Percentiles rank a stretch among this genome's conserved stretches.
phyloP scores from a whole-genome alignment of 2,888 invertebrate genomes.

The Drosophila quinaria region DNA sequence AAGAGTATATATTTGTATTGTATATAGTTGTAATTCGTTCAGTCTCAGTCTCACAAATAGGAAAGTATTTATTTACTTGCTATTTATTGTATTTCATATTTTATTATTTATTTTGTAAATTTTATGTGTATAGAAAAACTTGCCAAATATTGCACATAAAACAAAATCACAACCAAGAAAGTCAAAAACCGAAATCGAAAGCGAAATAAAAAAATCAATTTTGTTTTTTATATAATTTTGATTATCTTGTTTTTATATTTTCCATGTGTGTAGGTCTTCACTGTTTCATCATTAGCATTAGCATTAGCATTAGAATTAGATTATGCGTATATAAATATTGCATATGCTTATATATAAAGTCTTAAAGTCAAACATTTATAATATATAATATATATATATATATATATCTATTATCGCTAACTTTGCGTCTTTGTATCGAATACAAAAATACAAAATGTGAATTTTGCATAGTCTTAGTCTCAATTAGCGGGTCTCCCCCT shows the following conservation, averaged over 20 bases:
- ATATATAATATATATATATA: conserved; percentile 7
- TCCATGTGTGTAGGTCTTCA: conserved; percentile 74
- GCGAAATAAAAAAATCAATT: conserved; percentile 68
- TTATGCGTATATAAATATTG: conserved; percentile 69
- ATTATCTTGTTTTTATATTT: conserved; percentile 81
- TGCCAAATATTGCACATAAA: conserved; percentile 21
- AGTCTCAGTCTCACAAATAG: conserved; percentile 79
- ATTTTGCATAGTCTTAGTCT: conserved; percentile 73
- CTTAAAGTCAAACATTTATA: conserved; percentile 55
- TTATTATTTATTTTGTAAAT: background rate
- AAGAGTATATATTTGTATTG: conserved; percentile 15
- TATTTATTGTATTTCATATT: conserved; percentile 37
- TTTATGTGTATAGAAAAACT: background rate
- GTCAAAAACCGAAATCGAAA: conserved; percentile 36
- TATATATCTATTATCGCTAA: conserved; percentile 4
- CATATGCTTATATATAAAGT: conserved; percentile 69
- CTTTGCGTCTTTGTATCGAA: conserved; percentile 68
- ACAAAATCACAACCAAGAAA: conserved; percentile 61
- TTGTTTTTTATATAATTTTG: conserved; percentile 71
- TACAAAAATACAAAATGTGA: conserved; percentile 78
- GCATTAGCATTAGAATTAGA: conserved; percentile 29
- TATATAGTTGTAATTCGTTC: conserved; percentile 57
- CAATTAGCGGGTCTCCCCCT: conserved; percentile 52
- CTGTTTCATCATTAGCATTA: background rate
- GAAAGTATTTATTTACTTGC: conserved; percentile 66